Conservation (phyloP, 2,888 invertebrate species). For the Amphiduros pacificus region DNA sequence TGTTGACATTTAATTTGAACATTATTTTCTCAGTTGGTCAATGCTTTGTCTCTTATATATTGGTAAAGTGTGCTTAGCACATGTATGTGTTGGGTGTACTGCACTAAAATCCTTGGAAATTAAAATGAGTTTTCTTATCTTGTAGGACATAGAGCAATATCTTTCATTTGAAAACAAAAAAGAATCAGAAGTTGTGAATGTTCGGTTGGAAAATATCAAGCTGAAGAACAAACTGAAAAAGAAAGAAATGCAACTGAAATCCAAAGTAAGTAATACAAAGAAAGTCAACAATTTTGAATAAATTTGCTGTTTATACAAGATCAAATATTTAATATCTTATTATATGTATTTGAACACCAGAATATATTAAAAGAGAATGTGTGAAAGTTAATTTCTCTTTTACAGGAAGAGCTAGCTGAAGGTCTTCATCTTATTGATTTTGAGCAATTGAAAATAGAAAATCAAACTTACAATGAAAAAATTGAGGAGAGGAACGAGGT, state of each 20-base stretch:
- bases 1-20: too few relatives aligned
- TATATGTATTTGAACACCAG: too few relatives aligned
- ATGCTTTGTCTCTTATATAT: too few relatives aligned
- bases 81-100: too few relatives aligned
- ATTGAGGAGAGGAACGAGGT: constrained; percentile 66
- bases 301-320: too few relatives aligned
- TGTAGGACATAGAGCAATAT: constrained; percentile 54
- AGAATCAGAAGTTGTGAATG: constrained; percentile 53
- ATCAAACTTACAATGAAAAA: constrained; percentile 65
- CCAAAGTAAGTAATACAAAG: constrained; percentile 49
- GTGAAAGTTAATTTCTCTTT: constrained; percentile 2
- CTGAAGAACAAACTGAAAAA: constrained; percentile 58
- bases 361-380: too few relatives aligned
- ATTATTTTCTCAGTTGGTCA: too few relatives aligned
- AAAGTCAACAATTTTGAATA: too few relatives aligned
- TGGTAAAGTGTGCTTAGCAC: too few relatives aligned
- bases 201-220: constrained; percentile 58
- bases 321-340: too few relatives aligned
- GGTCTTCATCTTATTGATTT: constrained; percentile 64
- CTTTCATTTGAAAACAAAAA: constrained; percentile 47
- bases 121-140: constrained; percentile 11
- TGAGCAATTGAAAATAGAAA: constrained; percentile 66
- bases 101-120: too few relatives aligned
- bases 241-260: constrained; percentile 56
- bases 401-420: constrained; percentile 63